Evolutionary conservation across 2,888 invertebrate species (phyloP).

Genomic region (Dascillus cervinus): DNA sequence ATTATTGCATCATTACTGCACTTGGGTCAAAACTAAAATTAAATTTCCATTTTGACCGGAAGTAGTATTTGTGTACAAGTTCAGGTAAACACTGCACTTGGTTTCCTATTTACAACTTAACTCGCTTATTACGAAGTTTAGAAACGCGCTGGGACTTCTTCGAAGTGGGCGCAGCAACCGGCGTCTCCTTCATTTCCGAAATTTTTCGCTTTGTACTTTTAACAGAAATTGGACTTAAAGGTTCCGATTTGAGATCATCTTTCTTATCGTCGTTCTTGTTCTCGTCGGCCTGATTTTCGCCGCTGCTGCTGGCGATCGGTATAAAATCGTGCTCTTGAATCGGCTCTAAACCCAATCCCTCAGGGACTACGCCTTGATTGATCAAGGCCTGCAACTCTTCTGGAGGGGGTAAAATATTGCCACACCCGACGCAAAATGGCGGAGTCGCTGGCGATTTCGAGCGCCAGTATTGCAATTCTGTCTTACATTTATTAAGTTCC

Average conservation of each 20-base stretch:
- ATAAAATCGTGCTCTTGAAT: constrained; percentile 35
- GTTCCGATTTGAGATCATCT: constrained; percentile 7
- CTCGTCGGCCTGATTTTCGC: constrained; percentile 11
- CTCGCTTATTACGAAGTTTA: constrained; percentile 33
- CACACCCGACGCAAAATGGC: constrained; percentile 67
- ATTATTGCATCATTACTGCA: too few species aligned
- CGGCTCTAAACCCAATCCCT: constrained; percentile 40
- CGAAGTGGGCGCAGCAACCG: constrained; percentile 19
- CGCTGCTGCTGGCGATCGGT: constrained; percentile 35
- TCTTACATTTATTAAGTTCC: constrained; percentile 88
- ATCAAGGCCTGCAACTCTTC: constrained; percentile 55
- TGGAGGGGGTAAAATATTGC: constrained; percentile 50
- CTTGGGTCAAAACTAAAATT: too few species aligned
- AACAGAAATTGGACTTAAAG: constrained; percentile 11
- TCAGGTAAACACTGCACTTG: too few species aligned
- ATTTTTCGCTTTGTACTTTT: constrained; percentile 29
- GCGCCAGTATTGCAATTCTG: constrained; percentile 85
- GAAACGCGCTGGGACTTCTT: constrained; percentile 30
- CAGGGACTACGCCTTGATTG: constrained; percentile 53
- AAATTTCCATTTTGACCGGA: too few species aligned
- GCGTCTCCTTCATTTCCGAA: constrained; percentile 26
- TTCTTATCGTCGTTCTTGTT: constrained; percentile 10
- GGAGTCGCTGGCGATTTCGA: constrained; percentile 75
- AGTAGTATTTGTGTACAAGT: too few species aligned
- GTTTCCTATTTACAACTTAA: constrained; percentile 24